phyloP scores from a whole-genome alignment of 1,140 invertebrate genomes.

The Aculops lycopersici region DNA sequence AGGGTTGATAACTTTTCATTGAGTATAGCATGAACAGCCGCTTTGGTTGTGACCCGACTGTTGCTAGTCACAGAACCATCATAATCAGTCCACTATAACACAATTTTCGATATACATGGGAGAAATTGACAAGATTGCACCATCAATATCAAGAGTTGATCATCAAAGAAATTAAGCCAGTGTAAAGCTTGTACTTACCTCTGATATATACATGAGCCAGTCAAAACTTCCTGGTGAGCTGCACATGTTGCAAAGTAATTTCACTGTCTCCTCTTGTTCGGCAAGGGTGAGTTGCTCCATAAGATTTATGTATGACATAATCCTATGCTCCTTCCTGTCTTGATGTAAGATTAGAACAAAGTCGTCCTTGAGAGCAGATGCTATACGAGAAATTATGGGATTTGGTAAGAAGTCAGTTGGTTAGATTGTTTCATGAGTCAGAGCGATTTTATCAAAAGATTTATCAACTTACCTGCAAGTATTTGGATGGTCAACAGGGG shows the following conservation, averaged over 20 bases:
- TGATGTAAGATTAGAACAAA: conserved; percentile 59
- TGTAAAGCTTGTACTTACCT: neutral
- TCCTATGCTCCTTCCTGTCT: conserved; percentile 47
- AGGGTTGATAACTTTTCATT: conserved; percentile 29
- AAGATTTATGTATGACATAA: conserved; percentile 56
- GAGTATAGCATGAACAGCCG: conserved; percentile 49
- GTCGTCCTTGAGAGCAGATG: conserved; percentile 48
- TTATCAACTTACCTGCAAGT: conserved; percentile 1
- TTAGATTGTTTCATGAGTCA: neutral
- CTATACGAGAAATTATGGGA: conserved; percentile 7
- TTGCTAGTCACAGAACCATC: conserved; percentile 34
- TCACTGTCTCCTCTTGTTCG: conserved; percentile 39
- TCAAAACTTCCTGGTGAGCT: conserved; percentile 56
- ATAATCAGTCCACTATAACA: conserved; percentile 45
- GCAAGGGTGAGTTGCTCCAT: conserved; percentile 38
- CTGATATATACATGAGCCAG: conserved; percentile 61
- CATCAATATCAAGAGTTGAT: no score
- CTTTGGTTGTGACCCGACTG: conserved; percentile 53
- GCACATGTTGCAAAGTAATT: conserved; percentile 62
- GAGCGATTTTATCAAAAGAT: neutral
- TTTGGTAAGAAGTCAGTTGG: neutral
- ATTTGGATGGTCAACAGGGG: conserved; percentile 6
- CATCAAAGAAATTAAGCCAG: neutral
- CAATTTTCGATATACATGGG: no score
- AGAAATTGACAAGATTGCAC: no score